A percentile compares a stretch with the other conserved stretches of the same genome.
Conservation (phyloP, 2,797 vertebrate species). For the Ateles fusciceps region DNA sequence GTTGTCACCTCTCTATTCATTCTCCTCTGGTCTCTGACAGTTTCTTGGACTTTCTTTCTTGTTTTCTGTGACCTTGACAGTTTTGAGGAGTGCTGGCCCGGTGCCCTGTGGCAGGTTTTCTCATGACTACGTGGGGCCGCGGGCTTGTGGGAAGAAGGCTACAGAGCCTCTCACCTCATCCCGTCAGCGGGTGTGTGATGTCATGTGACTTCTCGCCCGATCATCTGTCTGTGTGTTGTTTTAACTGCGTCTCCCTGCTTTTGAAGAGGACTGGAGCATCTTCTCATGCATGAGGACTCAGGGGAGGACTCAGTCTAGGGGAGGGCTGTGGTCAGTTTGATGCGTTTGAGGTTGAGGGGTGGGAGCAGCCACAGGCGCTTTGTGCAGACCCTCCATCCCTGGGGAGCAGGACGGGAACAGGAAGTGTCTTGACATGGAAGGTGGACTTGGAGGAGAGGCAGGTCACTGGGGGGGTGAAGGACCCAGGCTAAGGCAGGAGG, state of each 20-base stretch:
- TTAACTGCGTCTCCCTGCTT: not conserved
- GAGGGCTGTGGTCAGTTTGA: not conserved
- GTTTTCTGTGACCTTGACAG: not conserved
- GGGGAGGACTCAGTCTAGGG: not conserved
- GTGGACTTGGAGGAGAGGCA: not conserved
- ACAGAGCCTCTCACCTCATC: not conserved
- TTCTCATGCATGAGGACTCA: not conserved
- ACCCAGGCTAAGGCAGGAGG: not conserved
- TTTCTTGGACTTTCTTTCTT: not conserved
- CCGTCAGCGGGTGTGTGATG: fast-evolving
- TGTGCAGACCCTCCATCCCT: not conserved
- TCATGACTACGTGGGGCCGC: not conserved
- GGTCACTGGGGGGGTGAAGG: not conserved
- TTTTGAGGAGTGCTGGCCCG: not conserved
- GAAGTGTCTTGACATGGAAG: not conserved
- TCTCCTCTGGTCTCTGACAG: not conserved
- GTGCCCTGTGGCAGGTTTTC: not conserved
- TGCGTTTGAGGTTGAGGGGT: not conserved
- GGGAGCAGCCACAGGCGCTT: not conserved
- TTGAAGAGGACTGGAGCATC: not conserved
- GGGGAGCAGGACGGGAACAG: not conserved
- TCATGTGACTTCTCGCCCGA: not conserved
- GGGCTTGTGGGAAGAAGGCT: not conserved
- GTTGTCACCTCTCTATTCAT: too few relatives aligned
- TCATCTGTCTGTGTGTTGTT: not conserved